Evolutionary conservation across 2,888 invertebrate genomes (phyloP).

Genomic region (Eupithecia exiguata): DNA sequence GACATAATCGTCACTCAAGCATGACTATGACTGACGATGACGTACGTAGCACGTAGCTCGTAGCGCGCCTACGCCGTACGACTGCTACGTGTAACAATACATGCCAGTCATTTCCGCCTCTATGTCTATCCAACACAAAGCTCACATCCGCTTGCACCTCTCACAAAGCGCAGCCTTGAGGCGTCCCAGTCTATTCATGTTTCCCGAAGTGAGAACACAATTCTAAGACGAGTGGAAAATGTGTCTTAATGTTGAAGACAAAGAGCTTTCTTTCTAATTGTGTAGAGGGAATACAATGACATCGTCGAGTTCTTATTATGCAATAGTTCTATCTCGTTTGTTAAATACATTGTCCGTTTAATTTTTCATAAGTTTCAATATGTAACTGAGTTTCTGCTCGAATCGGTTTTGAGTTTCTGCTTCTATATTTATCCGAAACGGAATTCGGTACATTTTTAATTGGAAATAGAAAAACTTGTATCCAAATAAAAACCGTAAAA

Average conservation of each 20-base stretch:
- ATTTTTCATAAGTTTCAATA: background rate
- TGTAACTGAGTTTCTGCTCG: too few species aligned
- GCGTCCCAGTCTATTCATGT: constrained; percentile 10
- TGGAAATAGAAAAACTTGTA: background rate
- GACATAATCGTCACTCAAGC: too few species aligned
- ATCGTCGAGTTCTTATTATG: background rate
- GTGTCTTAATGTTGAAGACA: background rate
- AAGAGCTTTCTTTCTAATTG: background rate
- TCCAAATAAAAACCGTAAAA: background rate
- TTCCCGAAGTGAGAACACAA: background rate
- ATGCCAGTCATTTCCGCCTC: constrained; percentile 3
- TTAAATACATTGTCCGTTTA: background rate
- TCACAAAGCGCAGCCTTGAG: constrained; percentile 24
- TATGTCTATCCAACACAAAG: constrained; percentile 11
- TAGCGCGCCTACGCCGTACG: constrained; percentile 11
- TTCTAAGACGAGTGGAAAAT: constrained; percentile 4
- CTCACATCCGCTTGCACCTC: constrained; percentile 24
- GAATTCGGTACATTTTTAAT: background rate
- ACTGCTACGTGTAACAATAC: constrained; percentile 9
- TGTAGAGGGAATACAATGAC: background rate
- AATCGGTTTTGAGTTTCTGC: background rate
- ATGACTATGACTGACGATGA: too few species aligned
- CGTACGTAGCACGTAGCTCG: background rate
- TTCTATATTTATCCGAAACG: background rate
- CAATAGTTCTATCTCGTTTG: background rate